Evolutionary conservation across 2,888 invertebrate genomes (phyloP).

Genomic region (Strigamia crassipes): DNA sequence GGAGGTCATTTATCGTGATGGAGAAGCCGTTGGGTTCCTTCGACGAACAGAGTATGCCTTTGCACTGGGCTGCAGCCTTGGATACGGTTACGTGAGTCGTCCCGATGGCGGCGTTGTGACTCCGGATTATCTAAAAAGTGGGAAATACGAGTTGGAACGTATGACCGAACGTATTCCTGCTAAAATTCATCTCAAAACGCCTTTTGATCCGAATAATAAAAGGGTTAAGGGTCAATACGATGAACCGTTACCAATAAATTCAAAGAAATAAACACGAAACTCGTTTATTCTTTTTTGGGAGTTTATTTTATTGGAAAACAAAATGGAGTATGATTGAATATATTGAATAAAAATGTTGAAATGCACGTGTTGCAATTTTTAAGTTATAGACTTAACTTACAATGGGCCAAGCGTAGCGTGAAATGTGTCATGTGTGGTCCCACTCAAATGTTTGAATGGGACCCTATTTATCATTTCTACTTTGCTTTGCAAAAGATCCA

Average conservation of each 20-base stretch:
- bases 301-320: not conserved
- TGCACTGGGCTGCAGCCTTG: constrained; percentile 66
- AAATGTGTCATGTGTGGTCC: constrained; percentile 4
- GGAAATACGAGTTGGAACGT: constrained; percentile 78
- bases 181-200: constrained; percentile 71
- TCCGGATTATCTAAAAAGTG: constrained; percentile 69
- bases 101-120: constrained; percentile 69
- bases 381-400: not conserved
- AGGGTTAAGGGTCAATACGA: constrained; percentile 69
- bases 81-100: constrained; percentile 67
- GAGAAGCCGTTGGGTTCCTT: constrained; percentile 75
- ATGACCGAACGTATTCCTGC: constrained; percentile 76
- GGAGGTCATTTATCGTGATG: constrained; percentile 75
- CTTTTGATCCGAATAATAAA: constrained; percentile 80
- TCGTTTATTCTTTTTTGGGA: not conserved
- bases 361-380: not conserved
- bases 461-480: not conserved
- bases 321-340: too few species aligned
- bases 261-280: not conserved
- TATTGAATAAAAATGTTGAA: too few species aligned
- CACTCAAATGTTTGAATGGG: not conserved
- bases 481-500: not conserved
- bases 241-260: constrained; percentile 50
- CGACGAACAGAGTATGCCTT: constrained; percentile 80
- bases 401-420: not conserved